phyloP scores from a whole-genome alignment of 2,888 invertebrate species.

The Cryptocephalus moraei region DNA sequence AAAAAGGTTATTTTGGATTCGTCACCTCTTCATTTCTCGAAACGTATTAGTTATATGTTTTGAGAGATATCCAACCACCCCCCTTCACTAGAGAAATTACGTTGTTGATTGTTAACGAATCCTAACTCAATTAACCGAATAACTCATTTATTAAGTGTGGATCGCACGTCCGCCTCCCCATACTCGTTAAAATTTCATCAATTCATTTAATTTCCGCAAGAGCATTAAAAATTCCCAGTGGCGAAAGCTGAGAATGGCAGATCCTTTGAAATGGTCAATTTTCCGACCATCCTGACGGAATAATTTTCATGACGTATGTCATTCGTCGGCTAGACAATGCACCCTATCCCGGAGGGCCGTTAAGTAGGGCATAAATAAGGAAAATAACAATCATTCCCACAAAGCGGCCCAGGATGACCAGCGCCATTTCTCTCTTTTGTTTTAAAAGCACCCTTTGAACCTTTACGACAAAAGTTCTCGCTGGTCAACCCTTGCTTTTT shows the following conservation, averaged over 20 bases:
- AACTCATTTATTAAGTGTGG: too few species aligned
- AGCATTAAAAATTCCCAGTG: background rate
- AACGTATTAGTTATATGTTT: too few species aligned
- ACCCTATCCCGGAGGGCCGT: conserved; percentile 15
- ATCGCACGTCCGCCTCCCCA: too few species aligned
- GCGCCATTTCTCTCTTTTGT: conserved; percentile 35
- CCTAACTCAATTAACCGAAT: too few species aligned
- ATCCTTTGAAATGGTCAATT: conserved; percentile 19
- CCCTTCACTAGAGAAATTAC: too few species aligned
- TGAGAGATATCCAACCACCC: too few species aligned
- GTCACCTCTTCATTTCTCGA: too few species aligned
- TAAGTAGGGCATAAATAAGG: conserved; percentile 33
- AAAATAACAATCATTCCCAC: conserved; percentile 37
- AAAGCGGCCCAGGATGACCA: conserved; percentile 33
- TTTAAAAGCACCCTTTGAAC: conserved; percentile 34
- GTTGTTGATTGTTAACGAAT: too few species aligned
- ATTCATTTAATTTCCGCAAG: too few species aligned
- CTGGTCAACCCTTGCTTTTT: conserved; percentile 22
- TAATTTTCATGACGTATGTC: conserved; percentile 19
- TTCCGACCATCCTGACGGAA: conserved; percentile 13
- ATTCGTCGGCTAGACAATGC: background rate
- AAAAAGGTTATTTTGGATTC: too few species aligned
- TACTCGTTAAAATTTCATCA: too few species aligned
- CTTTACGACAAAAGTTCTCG: conserved; percentile 27
- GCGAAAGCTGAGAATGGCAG: background rate